A percentile compares a stretch with the other conserved stretches of the same genome.
These are phyloP conservation scores for Aphidius gifuensis DNA, from an alignment of 1,140 invertebrate genomes.

Conservation along the genomic window DNA sequence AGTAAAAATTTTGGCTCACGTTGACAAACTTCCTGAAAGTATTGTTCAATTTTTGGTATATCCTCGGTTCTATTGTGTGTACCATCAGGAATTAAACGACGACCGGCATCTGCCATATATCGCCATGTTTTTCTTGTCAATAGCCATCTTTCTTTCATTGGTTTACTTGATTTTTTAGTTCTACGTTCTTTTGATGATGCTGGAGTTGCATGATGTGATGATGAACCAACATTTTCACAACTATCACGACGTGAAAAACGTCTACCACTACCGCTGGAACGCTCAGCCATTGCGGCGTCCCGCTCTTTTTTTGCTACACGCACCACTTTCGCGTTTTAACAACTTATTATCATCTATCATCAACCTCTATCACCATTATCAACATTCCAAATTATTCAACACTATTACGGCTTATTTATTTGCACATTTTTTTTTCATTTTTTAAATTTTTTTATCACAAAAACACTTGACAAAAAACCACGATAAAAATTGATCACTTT, in stretches of 20 bases:
- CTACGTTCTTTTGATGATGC: constrained; percentile 42
- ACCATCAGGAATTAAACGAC: constrained; percentile 76
- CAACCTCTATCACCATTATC: neutral
- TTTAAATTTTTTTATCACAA: neutral
- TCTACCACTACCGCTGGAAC: constrained; percentile 35
- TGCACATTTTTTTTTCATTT: constrained; percentile 2
- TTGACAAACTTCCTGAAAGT: constrained; percentile 79
- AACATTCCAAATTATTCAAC: constrained; percentile 11
- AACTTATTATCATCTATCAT: constrained; percentile 12
- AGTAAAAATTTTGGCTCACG: constrained; percentile 74
- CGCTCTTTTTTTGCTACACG: constrained; percentile 46
- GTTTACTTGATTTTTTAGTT: constrained; percentile 49
- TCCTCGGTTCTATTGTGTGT: constrained; percentile 68
- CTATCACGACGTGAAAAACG: constrained; percentile 43
- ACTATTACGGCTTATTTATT: constrained; percentile 13
- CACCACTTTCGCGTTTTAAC: constrained; percentile 45
- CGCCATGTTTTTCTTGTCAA: constrained; percentile 84
- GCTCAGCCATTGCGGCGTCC: constrained; percentile 50
- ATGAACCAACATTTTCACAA: constrained; percentile 28
- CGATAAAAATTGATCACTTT: neutral
- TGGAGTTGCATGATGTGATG: constrained; percentile 32
- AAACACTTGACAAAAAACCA: neutral
- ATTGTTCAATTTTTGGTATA: constrained; percentile 74
- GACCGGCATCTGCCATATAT: constrained; percentile 86
- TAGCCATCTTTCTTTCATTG: constrained; percentile 76